Conservation (phyloP, 2,888 invertebrate genomes). For the Nasonia oneida region DNA sequence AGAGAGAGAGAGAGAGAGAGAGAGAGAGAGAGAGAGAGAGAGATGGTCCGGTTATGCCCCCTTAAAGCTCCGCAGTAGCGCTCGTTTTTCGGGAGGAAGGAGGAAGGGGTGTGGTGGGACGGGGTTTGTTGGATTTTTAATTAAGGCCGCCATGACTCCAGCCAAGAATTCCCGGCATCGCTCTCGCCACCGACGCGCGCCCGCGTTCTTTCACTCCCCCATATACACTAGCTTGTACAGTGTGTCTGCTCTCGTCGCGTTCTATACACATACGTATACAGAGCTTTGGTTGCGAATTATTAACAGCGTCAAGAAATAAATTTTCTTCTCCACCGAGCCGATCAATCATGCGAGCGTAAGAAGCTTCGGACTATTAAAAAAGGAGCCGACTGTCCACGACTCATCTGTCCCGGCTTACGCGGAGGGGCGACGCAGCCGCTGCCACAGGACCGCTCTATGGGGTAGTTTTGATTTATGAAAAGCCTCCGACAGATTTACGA, state of each 20-base stretch:
- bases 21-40: conserved; percentile 31
- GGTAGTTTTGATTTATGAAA: conserved; percentile 78
- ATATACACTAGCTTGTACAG: background rate
- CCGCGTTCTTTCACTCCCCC: conserved; percentile 29
- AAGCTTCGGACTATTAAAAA: conserved; percentile 9
- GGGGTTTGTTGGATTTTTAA: conserved; percentile 78
- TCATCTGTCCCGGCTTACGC: background rate
- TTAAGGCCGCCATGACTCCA: conserved; percentile 78
- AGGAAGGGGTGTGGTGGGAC: conserved; percentile 28
- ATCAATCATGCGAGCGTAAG: conserved; percentile 3
- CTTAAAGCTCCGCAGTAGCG: conserved; percentile 39
- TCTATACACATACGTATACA: too few species aligned
- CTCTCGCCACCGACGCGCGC: conserved; percentile 54
- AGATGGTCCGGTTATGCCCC: conserved; percentile 55
- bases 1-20: conserved; percentile 40
- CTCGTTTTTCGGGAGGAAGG: conserved; percentile 57
- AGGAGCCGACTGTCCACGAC: background rate
- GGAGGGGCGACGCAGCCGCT: background rate
- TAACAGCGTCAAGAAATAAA: background rate
- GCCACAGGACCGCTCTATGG: conserved; percentile 55
- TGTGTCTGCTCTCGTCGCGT: background rate
- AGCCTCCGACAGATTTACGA: conserved; percentile 78
- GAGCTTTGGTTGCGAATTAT: background rate
- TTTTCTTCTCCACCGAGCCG: background rate
- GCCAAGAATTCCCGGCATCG: conserved; percentile 77